Percentiles rank a stretch among this genome's conserved stretches.
phyloP scores from a whole-genome alignment of 2,113 vertebrate genomes.

The Danionella cerebrum region DNA sequence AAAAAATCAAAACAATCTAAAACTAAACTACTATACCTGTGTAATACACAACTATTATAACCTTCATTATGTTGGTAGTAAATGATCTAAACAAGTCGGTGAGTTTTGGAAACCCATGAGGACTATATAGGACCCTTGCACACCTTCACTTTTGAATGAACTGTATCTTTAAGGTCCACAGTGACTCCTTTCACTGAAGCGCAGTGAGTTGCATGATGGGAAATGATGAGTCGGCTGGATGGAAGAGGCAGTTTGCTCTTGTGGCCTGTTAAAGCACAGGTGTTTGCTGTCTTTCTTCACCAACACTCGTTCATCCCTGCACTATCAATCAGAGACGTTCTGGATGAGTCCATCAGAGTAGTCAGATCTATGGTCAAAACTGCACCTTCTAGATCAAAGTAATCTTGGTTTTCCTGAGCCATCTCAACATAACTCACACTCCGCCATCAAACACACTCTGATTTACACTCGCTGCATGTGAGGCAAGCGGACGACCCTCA shows the following conservation, averaged over 20 bases:
- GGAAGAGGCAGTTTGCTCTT: not conserved
- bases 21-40: no score
- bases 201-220: not conserved
- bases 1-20: no score
- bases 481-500: not conserved
- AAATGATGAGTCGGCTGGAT: not conserved
- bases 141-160: no score
- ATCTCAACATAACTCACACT: not conserved
- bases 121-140: no score
- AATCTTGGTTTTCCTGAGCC: slow-evolving; percentile 1
- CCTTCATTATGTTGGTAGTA: no score
- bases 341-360: slow-evolving; percentile 27
- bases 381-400: slow-evolving; percentile 36
- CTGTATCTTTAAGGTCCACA: no score
- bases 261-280: slow-evolving; percentile 21
- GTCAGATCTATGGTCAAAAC: not conserved
- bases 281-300: not conserved
- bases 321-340: not conserved
- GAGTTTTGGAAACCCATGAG: no score
- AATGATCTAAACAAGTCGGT: no score
- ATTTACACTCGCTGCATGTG: not conserved
- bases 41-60: no score
- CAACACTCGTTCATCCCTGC: not conserved
- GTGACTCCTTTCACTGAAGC: not conserved
- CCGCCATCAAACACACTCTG: not conserved